Evolutionary conservation across 2,113 vertebrate genomes (phyloP).

Genomic region (Corydoras sp.): DNA sequence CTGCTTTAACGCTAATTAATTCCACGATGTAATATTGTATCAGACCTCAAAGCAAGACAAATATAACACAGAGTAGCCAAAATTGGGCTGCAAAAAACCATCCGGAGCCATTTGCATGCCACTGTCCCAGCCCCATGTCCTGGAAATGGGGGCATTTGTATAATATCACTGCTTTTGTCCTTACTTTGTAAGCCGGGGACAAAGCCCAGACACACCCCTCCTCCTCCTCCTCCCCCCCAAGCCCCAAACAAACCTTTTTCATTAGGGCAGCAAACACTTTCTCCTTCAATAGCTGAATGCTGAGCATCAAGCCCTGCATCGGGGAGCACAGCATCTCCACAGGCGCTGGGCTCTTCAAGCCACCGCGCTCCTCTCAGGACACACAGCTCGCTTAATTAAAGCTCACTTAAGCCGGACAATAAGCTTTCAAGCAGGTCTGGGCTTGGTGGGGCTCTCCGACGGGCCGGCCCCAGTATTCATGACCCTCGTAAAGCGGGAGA

Average conservation of each 20-base stretch:
- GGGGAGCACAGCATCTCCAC: conserved; percentile 37
- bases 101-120: conserved; percentile 42
- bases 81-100: conserved; percentile 26
- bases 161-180: conserved; percentile 61
- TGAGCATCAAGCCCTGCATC: conserved; percentile 35
- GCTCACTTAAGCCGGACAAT: conserved; percentile 74
- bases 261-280: conserved; percentile 70
- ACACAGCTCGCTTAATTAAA: conserved; percentile 75
- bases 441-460: conserved; percentile 49
- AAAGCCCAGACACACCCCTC: conserved; percentile 55
- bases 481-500: conserved; percentile 63
- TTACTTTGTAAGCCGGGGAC: conserved; percentile 56
- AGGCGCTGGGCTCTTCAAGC: conserved; percentile 47
- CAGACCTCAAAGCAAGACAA: neutral
- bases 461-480: conserved; percentile 60
- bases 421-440: conserved; percentile 62
- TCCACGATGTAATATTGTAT: neutral
- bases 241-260: conserved; percentile 67
- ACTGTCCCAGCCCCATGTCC: conserved; percentile 48
- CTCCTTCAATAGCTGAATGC: conserved; percentile 46
- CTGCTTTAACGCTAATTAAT: neutral
- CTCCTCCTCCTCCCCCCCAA: conserved; percentile 28
- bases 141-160: conserved; percentile 65
- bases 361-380: conserved; percentile 60
- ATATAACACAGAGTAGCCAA: conserved; percentile 1